Conservation (phyloP, 2,797 vertebrate genomes). For the Echiichthys vipera region DNA sequence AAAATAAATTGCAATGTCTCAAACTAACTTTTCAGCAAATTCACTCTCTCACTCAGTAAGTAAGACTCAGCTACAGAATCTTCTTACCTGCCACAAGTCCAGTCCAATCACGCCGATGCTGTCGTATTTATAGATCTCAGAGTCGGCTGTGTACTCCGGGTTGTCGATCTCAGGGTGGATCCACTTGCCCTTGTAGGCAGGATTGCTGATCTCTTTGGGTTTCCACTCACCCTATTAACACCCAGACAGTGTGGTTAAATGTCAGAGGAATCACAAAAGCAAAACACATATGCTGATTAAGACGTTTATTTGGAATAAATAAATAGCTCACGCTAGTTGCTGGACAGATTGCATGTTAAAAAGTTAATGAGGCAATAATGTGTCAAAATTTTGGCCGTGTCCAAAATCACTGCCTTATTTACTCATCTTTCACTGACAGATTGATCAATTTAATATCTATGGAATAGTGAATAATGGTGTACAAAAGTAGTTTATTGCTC, state of each 20-base stretch:
- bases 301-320: background rate
- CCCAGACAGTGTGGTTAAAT: background rate
- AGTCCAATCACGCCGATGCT: constrained; percentile 86
- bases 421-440: background rate
- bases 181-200: constrained; percentile 88
- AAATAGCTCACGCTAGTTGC: background rate
- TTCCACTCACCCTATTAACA: constrained; percentile 85
- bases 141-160: constrained; percentile 85
- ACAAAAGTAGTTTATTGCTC: background rate
- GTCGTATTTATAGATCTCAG: constrained; percentile 86
- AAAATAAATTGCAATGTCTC: no score
- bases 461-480: background rate
- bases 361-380: background rate
- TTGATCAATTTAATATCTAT: background rate
- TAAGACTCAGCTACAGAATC: background rate
- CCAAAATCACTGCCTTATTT: background rate
- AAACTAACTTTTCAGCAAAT: background rate
- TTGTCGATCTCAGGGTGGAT: constrained; percentile 90
- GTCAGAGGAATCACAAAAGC: background rate
- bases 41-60: background rate
- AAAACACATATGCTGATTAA: background rate
- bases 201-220: constrained; percentile 85
- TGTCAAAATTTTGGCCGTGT: background rate
- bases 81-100: constrained; percentile 87
- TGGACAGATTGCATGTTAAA: no score